A percentile compares a stretch with the other conserved stretches of the same genome.
These are phyloP conservation scores for Botrylloides violaceus DNA, from an alignment of 23 tunicate species.

Conservation along the genomic window DNA sequence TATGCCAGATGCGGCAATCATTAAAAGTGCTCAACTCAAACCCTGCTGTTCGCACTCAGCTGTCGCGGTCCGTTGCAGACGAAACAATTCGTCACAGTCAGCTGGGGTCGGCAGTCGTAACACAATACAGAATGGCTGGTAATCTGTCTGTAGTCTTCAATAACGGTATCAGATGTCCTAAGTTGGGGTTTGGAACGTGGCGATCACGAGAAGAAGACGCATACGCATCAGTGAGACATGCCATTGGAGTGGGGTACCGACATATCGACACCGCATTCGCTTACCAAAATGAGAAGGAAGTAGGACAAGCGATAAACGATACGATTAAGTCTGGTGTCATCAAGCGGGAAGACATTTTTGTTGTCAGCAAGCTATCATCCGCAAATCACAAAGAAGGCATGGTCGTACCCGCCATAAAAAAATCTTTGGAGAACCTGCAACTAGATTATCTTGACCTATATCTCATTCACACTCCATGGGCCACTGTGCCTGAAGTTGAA, in stretches of 20 bases:
- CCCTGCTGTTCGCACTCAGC: too few species aligned
- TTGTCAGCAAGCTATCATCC: constrained; percentile 64
- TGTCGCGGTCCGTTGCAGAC: too few species aligned
- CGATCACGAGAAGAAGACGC: constrained; percentile 25
- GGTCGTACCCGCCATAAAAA: constrained; percentile 69
- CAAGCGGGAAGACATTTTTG: constrained; percentile 59
- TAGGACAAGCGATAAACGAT: constrained; percentile 67
- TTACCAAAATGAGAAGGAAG: constrained; percentile 63
- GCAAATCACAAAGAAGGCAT: constrained; percentile 56
- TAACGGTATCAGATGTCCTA: constrained; percentile 60
- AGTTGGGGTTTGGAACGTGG: constrained; percentile 78
- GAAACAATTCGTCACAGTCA: too few species aligned
- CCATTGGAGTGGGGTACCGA: constrained; percentile 58
- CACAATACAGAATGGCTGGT: too few species aligned
- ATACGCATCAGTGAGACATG: constrained; percentile 42
- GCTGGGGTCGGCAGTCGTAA: too few species aligned
- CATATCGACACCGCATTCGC: constrained; percentile 83
- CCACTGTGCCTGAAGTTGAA: constrained; percentile 34
- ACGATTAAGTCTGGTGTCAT: constrained; percentile 28
- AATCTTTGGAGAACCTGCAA: constrained; percentile 40
- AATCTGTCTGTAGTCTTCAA: constrained; percentile 12
- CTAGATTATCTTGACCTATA: constrained; percentile 71
- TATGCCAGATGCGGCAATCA: too few species aligned
- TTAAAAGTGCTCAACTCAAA: too few species aligned
- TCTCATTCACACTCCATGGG: constrained; percentile 75